Evolutionary conservation across 2,888 invertebrate genomes (phyloP).

Genomic region (Cheilosia vulpina): DNA sequence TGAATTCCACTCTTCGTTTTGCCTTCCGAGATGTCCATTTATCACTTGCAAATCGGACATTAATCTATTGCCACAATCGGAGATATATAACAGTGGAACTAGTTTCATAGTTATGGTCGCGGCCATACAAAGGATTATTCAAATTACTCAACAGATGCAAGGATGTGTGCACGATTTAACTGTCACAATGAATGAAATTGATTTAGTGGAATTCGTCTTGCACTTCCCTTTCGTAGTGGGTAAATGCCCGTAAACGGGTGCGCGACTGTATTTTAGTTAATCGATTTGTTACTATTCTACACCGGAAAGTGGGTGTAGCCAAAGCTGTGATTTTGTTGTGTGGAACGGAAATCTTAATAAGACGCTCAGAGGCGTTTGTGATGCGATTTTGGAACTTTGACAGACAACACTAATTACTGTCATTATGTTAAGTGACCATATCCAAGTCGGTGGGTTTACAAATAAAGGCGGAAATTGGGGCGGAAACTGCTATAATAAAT

Average conservation of each 20-base stretch:
- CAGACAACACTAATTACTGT: too few species aligned
- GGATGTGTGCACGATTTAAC: slow-evolving; percentile 28
- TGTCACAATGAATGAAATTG: slow-evolving; percentile 42
- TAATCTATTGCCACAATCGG: slow-evolving; percentile 51
- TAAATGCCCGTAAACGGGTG: slow-evolving; percentile 27
- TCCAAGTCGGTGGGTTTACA: too few species aligned
- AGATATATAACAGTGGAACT: slow-evolving; percentile 30
- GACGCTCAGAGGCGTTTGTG: too few species aligned
- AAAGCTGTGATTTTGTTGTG: too few species aligned
- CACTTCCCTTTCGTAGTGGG: slow-evolving; percentile 2
- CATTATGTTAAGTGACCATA: too few species aligned
- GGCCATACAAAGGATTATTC: background rate
- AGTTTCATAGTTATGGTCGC: slow-evolving; percentile 25
- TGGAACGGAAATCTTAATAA: too few species aligned
- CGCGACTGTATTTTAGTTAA: slow-evolving; percentile 28
- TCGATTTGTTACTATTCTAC: slow-evolving; percentile 30
- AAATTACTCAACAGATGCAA: background rate
- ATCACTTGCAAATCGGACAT: slow-evolving; percentile 53
- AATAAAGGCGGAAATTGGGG: too few species aligned
- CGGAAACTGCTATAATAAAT: too few species aligned
- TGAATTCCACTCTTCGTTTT: slow-evolving; percentile 12
- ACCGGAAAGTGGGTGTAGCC: too few species aligned
- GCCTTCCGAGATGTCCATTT: slow-evolving; percentile 36
- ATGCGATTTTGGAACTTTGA: too few species aligned
- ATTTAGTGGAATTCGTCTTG: slow-evolving; percentile 24